Evolutionary conservation across 2,888 invertebrate species (phyloP).

Genomic region (Disparrhopalites patrizii): DNA sequence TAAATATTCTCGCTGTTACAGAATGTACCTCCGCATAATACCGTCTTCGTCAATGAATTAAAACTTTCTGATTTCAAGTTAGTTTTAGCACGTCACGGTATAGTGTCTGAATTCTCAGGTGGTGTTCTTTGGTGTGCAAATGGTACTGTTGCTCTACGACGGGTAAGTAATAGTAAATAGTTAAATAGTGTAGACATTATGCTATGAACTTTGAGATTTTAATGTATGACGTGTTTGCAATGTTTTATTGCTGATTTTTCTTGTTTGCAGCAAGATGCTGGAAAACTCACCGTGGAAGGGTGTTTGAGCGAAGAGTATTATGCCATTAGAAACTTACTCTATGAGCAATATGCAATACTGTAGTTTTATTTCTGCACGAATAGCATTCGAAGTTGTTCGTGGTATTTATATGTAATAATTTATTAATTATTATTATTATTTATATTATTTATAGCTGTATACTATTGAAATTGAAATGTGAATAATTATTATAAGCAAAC

Average conservation of each 20-base stretch:
- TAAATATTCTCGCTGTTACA: slow-evolving; percentile 47
- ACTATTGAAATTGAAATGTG: no score
- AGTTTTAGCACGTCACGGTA: slow-evolving; percentile 67
- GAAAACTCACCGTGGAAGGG: slow-evolving; percentile 89
- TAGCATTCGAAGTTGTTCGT: no score
- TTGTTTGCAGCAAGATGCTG: slow-evolving; percentile 75
- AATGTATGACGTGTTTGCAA: no score
- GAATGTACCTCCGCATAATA: slow-evolving; percentile 68
- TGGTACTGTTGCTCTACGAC: slow-evolving; percentile 79
- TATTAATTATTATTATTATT: no score
- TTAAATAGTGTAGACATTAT: not conserved
- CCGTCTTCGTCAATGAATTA: slow-evolving; percentile 87
- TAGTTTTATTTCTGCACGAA: slow-evolving; percentile 53
- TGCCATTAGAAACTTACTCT: slow-evolving; percentile 83
- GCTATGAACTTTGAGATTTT: not conserved
- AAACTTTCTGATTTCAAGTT: slow-evolving; percentile 88
- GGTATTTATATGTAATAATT: no score
- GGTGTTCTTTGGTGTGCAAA: slow-evolving; percentile 93
- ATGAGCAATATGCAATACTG: slow-evolving; percentile 95
- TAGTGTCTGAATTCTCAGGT: slow-evolving; percentile 79
- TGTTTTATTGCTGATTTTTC: slow-evolving; percentile 29
- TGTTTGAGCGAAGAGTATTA: slow-evolving; percentile 92
- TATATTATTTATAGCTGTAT: no score
- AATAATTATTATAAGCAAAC: no score
- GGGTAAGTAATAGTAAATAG: slow-evolving; percentile 57